Evolutionary conservation across 2,797 vertebrate species (phyloP), one percentile per base, ranked within the genome.

Genomic region (Trematomus bernacchii): DNA sequence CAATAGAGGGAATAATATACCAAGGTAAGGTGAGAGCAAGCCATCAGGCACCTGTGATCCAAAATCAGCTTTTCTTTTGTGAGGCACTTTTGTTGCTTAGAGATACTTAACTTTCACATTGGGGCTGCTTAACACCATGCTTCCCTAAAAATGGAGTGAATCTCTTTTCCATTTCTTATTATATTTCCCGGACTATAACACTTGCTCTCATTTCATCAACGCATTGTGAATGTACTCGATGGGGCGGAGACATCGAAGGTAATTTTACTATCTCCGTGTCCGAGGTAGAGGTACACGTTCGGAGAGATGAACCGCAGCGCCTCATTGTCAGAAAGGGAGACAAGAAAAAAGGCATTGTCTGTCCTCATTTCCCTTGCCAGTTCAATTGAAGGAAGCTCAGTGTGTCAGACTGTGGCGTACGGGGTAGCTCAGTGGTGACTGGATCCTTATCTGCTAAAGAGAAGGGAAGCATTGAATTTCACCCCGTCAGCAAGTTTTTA

Each of bases 381-480:
- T 87, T 84, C 77, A 83, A 84, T 85, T 77, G 81, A 77, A 82
- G 80, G 85, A 83, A 81, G 74, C 73, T 60, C 23, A 46, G 44
- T 48, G 76, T 81, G 77, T 71, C 64, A 30, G 53, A 77, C 69
- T 79, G 80, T 23, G 13, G 66, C 67, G n/a, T 66, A 59, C 3
- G 0, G 57, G 66, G 81, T 73, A 71, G 77, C 83, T 82, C 52
- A 3, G 50, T 18, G 77, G 84, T 75, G 80, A 89, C 84, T 80
- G 82, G 90, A 86, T 91, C 83, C 67, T 90, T 91, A 92, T 92
- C 90, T 82, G 84, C 59, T 50, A 68, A 80, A 85, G 48, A 71
- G 66, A 75, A 50, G 63, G 55, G 76, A 84, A 66, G 80, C 47
- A n/a, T 88, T 7, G 63, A 71, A 62, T 90, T 90, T 87, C 83